A percentile compares a stretch with the other conserved stretches of the same genome.
These are phyloP conservation scores for Andrena dorsata DNA, from an alignment of 2,888 invertebrate species.

Conservation along the genomic window DNA sequence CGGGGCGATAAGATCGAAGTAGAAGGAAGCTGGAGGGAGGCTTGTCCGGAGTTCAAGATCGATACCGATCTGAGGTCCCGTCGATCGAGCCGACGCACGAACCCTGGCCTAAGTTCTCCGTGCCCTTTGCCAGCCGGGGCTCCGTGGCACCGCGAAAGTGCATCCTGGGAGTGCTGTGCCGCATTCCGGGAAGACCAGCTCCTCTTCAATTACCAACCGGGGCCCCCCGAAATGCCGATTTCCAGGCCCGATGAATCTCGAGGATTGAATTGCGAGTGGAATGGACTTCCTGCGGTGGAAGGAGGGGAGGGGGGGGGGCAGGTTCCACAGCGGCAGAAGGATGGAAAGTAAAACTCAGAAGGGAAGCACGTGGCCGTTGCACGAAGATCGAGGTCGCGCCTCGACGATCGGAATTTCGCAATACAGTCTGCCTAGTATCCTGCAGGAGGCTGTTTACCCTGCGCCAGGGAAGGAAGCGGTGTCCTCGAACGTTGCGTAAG, in stretches of 20 bases:
- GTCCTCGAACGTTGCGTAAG: constrained; percentile 19
- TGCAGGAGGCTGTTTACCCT: constrained; percentile 34
- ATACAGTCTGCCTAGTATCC: constrained; percentile 49
- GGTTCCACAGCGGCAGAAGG: constrained; percentile 2
- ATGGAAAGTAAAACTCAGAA: constrained; percentile 37
- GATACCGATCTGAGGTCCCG: constrained; percentile 21
- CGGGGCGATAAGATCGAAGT: background rate
- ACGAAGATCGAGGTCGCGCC: constrained; percentile 72
- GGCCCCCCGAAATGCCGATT: no score
- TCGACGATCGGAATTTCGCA: constrained; percentile 70
- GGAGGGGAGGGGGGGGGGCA: constrained; percentile 9
- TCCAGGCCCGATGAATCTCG: no score
- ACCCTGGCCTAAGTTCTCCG: constrained; percentile 30
- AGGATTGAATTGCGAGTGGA: no score
- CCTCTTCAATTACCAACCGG: background rate
- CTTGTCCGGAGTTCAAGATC: background rate
- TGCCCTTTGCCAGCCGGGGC: constrained; percentile 65
- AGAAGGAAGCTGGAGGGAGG: background rate
- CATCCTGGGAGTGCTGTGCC: constrained; percentile 67
- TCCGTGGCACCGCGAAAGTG: constrained; percentile 42
- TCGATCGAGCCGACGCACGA: constrained; percentile 3
- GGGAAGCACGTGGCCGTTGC: constrained; percentile 44
- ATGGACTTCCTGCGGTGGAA: background rate
- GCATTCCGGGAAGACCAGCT: constrained; percentile 57
- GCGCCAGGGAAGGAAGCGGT: constrained; percentile 28